Evolutionary conservation across 2,888 invertebrate genomes (phyloP).

Genomic region (Caenorhabditis sulstoni): DNA sequence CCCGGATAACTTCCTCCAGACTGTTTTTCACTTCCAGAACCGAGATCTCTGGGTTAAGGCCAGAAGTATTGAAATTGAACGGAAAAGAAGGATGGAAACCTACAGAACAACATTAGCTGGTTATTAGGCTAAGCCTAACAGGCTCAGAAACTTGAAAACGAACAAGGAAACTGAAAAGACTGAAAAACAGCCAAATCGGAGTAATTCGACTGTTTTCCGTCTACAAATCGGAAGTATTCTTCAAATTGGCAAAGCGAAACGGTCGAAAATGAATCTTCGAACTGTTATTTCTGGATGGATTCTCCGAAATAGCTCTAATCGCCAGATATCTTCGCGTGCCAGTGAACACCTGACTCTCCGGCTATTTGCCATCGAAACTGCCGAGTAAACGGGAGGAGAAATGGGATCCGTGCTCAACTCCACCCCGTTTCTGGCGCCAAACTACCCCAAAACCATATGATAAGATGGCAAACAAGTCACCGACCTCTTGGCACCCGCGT

Average conservation of each 20-base stretch:
- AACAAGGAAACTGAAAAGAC: not conserved
- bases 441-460: no score
- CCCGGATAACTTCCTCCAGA: no score
- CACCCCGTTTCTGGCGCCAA: conserved; percentile 30
- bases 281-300: not conserved
- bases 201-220: no score
- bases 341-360: conserved; percentile 13
- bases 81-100: no score
- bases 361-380: conserved; percentile 26
- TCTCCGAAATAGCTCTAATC: conserved; percentile 10
- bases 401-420: conserved; percentile 14
- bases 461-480: conserved; percentile 35
- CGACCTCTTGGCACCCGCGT: conserved; percentile 50
- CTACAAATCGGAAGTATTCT: no score
- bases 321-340: no score
- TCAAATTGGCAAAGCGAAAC: no score
- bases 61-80: no score
- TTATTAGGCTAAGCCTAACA: not conserved
- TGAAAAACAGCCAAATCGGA: not conserved
- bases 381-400: conserved; percentile 30
- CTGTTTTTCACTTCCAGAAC: no score
- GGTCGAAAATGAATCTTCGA: conserved; percentile 1
- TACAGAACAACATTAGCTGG: no score
- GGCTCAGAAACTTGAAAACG: conserved; percentile 1
- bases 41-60: no score